Evolutionary conservation across 2,888 invertebrate genomes (phyloP).

Genomic region (Julus scandinavius): DNA sequence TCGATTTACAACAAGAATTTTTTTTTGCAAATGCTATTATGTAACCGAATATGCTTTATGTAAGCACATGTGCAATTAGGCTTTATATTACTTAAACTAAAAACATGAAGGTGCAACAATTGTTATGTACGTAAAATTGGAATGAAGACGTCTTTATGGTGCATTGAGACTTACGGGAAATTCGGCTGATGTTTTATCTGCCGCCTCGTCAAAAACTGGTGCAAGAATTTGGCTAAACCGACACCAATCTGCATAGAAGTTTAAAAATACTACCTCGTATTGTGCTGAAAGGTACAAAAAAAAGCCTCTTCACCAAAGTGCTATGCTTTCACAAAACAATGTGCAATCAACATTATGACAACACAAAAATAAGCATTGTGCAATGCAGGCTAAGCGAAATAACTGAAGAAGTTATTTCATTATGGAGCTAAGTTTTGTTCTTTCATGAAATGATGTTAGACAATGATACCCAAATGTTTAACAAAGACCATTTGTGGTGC

Average conservation of each 20-base stretch:
- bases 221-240: conserved; percentile 96
- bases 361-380: background rate
- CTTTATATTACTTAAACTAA: background rate
- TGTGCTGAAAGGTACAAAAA: conserved; percentile 76
- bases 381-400: background rate
- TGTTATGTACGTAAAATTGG: background rate
- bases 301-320: conserved; percentile 18
- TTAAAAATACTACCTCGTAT: conserved; percentile 96
- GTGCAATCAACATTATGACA: background rate
- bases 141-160: background rate
- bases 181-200: conserved; percentile 82
- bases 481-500: background rate
- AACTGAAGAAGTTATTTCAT: background rate
- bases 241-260: conserved; percentile 99
- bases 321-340: conserved; percentile 19
- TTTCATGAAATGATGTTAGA: too few species aligned
- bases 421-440: background rate
- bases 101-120: background rate
- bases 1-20: too few species aligned
- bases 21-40: too few species aligned
- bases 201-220: conserved; percentile 96
- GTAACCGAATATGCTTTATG: too few species aligned
- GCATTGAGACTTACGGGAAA: conserved; percentile 71
- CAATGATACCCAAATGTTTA: too few species aligned
- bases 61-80: background rate